Conservation (phyloP, 2,797 vertebrate genomes). For the Synanceia verrucosa region DNA sequence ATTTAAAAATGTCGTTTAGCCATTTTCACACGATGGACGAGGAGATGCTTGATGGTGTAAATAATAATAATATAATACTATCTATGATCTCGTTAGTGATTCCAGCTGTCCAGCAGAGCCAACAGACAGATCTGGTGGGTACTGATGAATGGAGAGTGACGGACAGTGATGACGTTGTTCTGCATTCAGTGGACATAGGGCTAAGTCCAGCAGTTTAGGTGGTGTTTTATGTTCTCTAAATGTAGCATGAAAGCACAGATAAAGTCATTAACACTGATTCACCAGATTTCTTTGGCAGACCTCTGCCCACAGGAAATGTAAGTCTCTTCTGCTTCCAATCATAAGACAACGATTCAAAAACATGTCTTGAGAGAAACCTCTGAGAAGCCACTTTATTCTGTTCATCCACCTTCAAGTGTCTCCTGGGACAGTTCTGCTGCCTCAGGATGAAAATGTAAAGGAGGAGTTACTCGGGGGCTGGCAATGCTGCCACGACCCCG, state of each 20-base stretch:
- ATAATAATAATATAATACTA: no score
- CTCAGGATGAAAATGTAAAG: conserved; percentile 37
- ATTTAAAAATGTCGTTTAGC: no score
- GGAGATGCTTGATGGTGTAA: no score
- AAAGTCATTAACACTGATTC: background rate
- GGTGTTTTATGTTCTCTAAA: no score
- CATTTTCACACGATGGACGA: no score
- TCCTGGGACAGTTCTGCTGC: conserved; percentile 34
- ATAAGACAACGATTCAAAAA: conserved; percentile 15
- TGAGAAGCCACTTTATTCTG: background rate
- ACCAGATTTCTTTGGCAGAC: background rate
- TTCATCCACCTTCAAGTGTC: conserved; percentile 38
- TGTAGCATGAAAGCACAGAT: conserved; percentile 1
- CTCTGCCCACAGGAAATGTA: conserved; percentile 2
- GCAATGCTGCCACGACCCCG: background rate
- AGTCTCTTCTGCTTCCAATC: conserved; percentile 1
- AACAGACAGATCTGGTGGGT: no score
- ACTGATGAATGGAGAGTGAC: no score
- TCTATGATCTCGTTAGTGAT: no score
- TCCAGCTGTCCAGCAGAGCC: no score
- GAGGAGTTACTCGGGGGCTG: background rate
- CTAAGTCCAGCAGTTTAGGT: no score
- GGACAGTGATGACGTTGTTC: no score
- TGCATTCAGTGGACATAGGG: no score
- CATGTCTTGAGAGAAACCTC: conserved; percentile 18